Evolutionary conservation across 2,113 vertebrate genomes (phyloP), one percentile per base, ranked within the genome.

Genomic region (Corynorhinus townsendii): DNA sequence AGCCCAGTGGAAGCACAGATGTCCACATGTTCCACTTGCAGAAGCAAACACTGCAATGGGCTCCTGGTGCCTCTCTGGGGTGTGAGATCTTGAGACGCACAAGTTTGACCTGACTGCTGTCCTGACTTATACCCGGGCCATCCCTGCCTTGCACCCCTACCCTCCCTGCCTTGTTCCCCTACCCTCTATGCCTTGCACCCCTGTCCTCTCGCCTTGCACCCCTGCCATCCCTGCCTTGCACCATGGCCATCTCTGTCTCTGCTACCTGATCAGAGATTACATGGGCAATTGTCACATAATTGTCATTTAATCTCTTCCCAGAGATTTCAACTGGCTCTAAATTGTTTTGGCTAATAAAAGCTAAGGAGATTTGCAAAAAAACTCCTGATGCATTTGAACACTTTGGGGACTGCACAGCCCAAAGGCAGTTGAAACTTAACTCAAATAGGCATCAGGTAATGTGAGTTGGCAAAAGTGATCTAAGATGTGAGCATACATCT

Each of bases 371-470:
- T 85, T 94, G 66, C 66, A 87, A 89, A 92, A 92, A 97, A 97
- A 96, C 90, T 97, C 92, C 95, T 96, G 95, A 95, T 94, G 86
- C 95, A 68, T 91, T 95, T 28, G 91, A 97, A 86, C 16, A 89
- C 95, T 96, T 97, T 33, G 47, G 94, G 95, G 71, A 94, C 93
- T 85, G 84, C 1, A 3, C 83, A 96, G 96, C 93, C 93, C 66
- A 66, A 93, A 80, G 91, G 93, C 96, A 96, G 80, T 90, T 43
- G 83, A 93, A 97, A 96, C 88, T 96, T 97, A 96, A 93, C 90
- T 97, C 94, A 76, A 75, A 95, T 93, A 97, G 97, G 71, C 96
- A 94, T 84, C 97, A 97, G 82, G 94, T 92, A 96, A 92, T 85
- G 62, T 81, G 79, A 8, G 1, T 40, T 94, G 96, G 92, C 95